Evolutionary conservation across 2,797 vertebrate species (phyloP), one percentile per base, ranked within the genome.

Genomic region (Acestrorhynchus altus): DNA sequence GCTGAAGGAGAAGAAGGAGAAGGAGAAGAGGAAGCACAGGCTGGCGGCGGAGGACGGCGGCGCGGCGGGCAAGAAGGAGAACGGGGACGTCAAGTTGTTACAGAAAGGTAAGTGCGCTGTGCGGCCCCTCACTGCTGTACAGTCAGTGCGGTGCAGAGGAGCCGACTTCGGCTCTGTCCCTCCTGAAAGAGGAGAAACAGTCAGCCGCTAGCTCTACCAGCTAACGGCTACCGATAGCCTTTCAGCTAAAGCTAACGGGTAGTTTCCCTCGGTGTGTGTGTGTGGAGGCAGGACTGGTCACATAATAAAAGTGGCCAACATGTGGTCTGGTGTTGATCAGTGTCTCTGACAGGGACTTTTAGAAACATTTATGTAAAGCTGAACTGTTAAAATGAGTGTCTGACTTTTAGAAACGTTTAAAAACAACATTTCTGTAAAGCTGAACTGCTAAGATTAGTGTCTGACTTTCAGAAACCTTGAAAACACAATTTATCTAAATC

Each of bases 21-120:
- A 91, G 1, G 84, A 96, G 86, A 93, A 90, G 85, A 92, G 93
- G 93, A 94, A 94, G 89, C 93, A 94, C 56, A 93, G 92, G 83
- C 83, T 90, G 46, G n/a, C 84, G 79, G 89, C 92, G 84, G 86
- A 81, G 51, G 89, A 87, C 86, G 85, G 85, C 44, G 82, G 26
- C 15, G 77, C 83, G 16, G 87, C 87, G 0, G 47, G 54, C 78
- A 93, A 89, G 85, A 94, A 94, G 84, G 96, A 97, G 87, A 98
- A 98, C 87, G 97, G 96, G 18, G 95, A 96, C 78, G 88, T 94
- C 90, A 93, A 87, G 86, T 87, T 89, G 77, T 77, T 84, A 83
- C 91, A 91, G 69, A 94, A 94, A 96, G 95, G 95, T 96, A 94
- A 86, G 13, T 40, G 15, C 57, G 10, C 18, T 20, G 8, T 52